phyloP scores from a whole-genome alignment of 92 coral and sea anemone species.

The Bergia puertoricense region DNA sequence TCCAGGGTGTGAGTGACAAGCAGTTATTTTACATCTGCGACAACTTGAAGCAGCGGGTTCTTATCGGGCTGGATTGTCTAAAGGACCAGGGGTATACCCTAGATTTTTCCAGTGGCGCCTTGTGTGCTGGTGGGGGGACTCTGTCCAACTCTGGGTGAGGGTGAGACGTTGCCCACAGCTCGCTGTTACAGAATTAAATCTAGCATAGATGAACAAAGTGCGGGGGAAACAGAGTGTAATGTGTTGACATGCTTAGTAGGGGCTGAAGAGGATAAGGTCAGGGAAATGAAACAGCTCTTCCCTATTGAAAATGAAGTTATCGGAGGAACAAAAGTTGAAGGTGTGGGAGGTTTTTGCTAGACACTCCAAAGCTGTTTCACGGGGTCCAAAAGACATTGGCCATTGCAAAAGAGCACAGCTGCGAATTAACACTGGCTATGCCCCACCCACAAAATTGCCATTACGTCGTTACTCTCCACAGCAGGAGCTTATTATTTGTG shows the following conservation, averaged over 20 bases:
- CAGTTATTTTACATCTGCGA: conserved; percentile 28
- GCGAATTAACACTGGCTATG: conserved; percentile 37
- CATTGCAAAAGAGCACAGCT: conserved; percentile 17
- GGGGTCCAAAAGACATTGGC: conserved; percentile 44
- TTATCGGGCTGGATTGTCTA: conserved; percentile 26
- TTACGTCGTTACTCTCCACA: conserved; percentile 14
- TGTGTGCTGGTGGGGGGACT: conserved; percentile 16
- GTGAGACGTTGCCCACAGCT: conserved; percentile 21
- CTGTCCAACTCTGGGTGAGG: conserved; percentile 25
- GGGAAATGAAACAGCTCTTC: conserved; percentile 37
- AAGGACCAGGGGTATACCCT: conserved; percentile 23
- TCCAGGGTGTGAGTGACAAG: conserved; percentile 15
- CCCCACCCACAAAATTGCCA: conserved; percentile 9
- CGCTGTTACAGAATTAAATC: conserved; percentile 33
- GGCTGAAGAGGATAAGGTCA: not conserved
- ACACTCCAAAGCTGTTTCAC: conserved; percentile 29
- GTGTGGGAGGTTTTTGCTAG: conserved; percentile 33
- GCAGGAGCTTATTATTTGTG: conserved; percentile 7
- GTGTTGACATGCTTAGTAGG: not conserved
- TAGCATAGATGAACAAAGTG: not conserved
- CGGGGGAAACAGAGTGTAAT: not conserved
- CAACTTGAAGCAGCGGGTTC: conserved; percentile 33
- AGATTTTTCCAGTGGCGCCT: conserved; percentile 25
- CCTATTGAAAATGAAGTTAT: conserved; percentile 35
- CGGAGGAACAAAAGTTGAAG: conserved; percentile 24